Evolutionary conservation across 2,888 invertebrate genomes (phyloP).

Genomic region (Ormyrus rosae): DNA sequence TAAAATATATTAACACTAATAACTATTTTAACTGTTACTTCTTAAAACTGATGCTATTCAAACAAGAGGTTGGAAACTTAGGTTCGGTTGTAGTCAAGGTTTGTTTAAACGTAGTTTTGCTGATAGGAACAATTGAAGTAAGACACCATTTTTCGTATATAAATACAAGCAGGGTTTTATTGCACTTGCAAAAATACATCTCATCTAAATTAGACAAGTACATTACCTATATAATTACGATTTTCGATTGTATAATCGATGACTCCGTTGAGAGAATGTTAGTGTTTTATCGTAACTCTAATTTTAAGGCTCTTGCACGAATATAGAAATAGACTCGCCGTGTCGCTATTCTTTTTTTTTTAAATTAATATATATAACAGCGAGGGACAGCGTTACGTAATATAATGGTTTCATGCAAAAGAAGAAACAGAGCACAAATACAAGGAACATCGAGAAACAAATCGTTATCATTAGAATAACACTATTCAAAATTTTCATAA

Average conservation of each 20-base stretch:
- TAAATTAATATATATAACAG: no score
- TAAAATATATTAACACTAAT: constrained; percentile 3
- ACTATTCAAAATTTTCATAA: no score
- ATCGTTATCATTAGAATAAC: no score
- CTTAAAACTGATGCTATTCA: neutral
- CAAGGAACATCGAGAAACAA: no score
- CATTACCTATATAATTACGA: constrained; percentile 24
- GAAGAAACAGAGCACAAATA: no score
- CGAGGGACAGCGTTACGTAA: no score
- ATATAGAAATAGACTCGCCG: no score
- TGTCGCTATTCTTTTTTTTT: no score
- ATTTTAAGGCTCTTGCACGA: neutral
- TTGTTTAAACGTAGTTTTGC: neutral
- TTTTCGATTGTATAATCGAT: constrained; percentile 45
- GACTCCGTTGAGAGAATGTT: constrained; percentile 17
- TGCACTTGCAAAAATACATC: constrained; percentile 71
- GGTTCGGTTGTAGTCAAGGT: constrained; percentile 2
- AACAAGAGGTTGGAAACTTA: constrained; percentile 37
- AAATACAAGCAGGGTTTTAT: constrained; percentile 69
- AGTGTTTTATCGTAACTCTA: constrained; percentile 4
- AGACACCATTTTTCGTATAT: constrained; percentile 37
- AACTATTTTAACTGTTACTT: constrained; percentile 17
- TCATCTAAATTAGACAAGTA: constrained; percentile 54
- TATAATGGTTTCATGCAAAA: no score
- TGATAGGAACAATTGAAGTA: constrained; percentile 17